phyloP scores from a whole-genome alignment of 2,113 vertebrate genomes.

The Rattus rattus region DNA sequence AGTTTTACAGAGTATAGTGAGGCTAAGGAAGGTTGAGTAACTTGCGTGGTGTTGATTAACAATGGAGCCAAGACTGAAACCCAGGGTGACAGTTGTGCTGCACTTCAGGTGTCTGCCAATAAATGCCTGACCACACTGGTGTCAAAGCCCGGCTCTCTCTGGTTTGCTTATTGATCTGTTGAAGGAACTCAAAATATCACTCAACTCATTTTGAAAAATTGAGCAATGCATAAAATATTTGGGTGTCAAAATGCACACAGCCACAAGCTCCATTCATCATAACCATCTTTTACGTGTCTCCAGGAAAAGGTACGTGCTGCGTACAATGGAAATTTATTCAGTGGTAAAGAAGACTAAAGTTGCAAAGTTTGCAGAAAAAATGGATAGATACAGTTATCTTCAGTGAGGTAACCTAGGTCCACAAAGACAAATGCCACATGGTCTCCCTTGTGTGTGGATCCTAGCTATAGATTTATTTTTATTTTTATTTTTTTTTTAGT shows the following conservation, averaged over 20 bases:
- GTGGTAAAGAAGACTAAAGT: too few species aligned
- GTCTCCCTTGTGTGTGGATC: too few species aligned
- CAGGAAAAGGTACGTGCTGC: background rate
- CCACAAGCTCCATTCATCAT: background rate
- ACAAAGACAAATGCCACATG: background rate
- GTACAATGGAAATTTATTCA: background rate
- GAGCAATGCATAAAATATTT: background rate
- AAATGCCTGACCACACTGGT: background rate
- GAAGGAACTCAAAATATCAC: background rate
- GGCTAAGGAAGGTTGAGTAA: background rate
- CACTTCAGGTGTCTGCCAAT: accelerated
- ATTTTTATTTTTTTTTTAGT: background rate
- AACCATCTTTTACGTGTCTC: background rate
- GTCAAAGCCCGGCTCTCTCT: background rate
- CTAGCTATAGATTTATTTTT: background rate
- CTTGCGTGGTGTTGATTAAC: background rate
- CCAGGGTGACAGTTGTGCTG: background rate
- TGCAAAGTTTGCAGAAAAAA: background rate
- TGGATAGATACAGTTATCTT: background rate
- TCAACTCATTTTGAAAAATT: background rate
- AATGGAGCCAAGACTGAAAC: background rate
- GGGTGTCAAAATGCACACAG: background rate
- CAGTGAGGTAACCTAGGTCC: background rate
- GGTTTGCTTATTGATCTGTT: background rate
- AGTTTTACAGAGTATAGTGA: background rate